A percentile compares a stretch with the other conserved stretches of the same genome.
Conservation (phyloP, 2,113 vertebrate genomes). For the Nibea albiflora region DNA sequence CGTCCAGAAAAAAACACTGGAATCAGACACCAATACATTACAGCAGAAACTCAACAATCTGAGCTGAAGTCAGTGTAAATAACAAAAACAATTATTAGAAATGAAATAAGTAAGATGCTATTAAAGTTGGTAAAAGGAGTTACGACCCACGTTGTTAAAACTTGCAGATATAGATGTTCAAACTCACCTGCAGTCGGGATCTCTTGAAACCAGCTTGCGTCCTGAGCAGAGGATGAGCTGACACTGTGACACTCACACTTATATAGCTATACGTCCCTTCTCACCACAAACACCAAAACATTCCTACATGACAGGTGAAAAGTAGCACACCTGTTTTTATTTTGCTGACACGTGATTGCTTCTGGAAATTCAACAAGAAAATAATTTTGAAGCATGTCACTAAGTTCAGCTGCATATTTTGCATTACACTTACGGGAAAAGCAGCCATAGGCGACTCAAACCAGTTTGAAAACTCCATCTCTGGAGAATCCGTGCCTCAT, state of each 20-base stretch:
- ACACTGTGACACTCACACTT: not conserved
- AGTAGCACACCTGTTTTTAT: not conserved
- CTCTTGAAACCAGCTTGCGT: not conserved
- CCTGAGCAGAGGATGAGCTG: not conserved
- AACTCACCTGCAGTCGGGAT: constrained; percentile 15
- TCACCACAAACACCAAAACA: not conserved
- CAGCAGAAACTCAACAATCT: not conserved
- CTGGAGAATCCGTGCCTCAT: too few relatives aligned
- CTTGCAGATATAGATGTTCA: not conserved
- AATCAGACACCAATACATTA: not conserved
- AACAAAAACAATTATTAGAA: not conserved
- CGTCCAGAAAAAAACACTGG: constrained; percentile 4
- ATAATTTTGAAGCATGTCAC: not conserved
- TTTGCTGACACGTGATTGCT: not conserved
- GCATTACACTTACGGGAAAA: not conserved
- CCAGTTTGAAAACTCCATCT: too few relatives aligned
- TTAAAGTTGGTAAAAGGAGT: not conserved
- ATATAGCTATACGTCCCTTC: not conserved
- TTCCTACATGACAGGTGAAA: not conserved
- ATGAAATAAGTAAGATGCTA: not conserved
- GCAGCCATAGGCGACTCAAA: too few relatives aligned
- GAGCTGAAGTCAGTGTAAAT: not conserved
- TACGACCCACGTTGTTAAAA: not conserved
- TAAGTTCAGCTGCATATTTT: not conserved
- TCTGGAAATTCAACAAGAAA: not conserved